These are phyloP conservation scores for Ia io DNA, from an alignment of 2,113 vertebrate species.

Conservation along the genomic window DNA sequence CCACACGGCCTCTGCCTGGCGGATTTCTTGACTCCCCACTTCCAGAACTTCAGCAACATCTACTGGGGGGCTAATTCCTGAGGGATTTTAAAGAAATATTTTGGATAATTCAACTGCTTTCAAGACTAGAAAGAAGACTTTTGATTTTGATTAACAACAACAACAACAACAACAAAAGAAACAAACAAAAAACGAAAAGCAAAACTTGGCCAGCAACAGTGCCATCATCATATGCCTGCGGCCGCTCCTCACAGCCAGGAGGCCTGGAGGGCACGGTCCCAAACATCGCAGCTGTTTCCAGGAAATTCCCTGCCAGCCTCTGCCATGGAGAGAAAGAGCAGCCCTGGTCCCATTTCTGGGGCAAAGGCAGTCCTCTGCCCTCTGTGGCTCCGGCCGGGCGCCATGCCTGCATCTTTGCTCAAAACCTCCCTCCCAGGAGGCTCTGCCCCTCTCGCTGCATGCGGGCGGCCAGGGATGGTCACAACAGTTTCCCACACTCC, in stretches of 20 bases:
- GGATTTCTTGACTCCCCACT: not conserved
- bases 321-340: not conserved
- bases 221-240: rapidly evolving
- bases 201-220: not conserved
- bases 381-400: rapidly evolving
- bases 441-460: not conserved
- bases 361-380: not conserved
- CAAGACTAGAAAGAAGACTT: not conserved
- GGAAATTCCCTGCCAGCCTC: not conserved
- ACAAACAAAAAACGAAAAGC: not conserved
- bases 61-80: not conserved
- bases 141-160: not conserved
- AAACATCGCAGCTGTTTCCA: not conserved
- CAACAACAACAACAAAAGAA: no score
- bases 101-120: not conserved
- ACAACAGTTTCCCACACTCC: not conserved
- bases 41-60: not conserved
- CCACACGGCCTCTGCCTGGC: rapidly evolving
- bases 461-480: not conserved
- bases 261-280: not conserved
- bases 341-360: not conserved
- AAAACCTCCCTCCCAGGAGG: not conserved
- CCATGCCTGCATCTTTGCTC: not conserved
- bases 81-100: not conserved
- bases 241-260: rapidly evolving